phyloP scores from a whole-genome alignment of 2,113 vertebrate genomes.

The Neomonachus schauinslandi region DNA sequence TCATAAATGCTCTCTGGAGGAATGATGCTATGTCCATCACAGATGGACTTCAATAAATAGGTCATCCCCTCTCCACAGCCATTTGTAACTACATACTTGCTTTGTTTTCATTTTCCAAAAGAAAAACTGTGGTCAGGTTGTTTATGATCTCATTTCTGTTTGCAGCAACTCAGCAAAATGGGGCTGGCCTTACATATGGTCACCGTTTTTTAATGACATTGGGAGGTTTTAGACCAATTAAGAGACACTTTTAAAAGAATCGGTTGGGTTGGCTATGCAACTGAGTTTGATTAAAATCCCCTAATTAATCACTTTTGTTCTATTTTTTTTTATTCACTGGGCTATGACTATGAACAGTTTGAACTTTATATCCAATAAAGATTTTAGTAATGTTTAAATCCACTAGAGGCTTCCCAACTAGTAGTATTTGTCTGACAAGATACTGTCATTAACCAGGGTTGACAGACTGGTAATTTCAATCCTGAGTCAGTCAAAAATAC shows the following conservation, averaged over 20 bases:
- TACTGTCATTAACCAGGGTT: not conserved
- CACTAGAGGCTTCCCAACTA: not conserved
- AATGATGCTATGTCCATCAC: slow-evolving; percentile 65
- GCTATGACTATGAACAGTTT: not conserved
- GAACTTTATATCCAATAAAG: slow-evolving; percentile 16
- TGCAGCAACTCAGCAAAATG: not conserved
- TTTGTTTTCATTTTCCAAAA: slow-evolving; percentile 76
- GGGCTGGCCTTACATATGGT: slow-evolving; percentile 61
- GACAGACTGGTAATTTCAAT: not conserved
- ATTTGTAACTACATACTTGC: slow-evolving; percentile 69
- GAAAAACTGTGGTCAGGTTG: slow-evolving; percentile 47
- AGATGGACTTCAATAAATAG: slow-evolving; percentile 75
- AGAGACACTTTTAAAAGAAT: not conserved
- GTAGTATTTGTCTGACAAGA: not conserved
- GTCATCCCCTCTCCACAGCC: slow-evolving; percentile 53
- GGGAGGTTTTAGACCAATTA: not conserved
- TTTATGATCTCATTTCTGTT: slow-evolving; percentile 56
- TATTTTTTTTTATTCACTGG: not conserved
- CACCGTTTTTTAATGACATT: not conserved
- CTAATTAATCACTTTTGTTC: slow-evolving; percentile 16
- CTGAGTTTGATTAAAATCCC: slow-evolving; percentile 18
- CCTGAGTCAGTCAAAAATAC: not conserved
- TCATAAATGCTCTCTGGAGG: slow-evolving; percentile 67
- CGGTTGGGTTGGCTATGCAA: not conserved
- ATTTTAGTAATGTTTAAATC: not conserved